A percentile compares a stretch with the other conserved stretches of the same genome.
phyloP scores from a whole-genome alignment of 1,140 invertebrate species.

The Zeugodacus cucurbitae region DNA sequence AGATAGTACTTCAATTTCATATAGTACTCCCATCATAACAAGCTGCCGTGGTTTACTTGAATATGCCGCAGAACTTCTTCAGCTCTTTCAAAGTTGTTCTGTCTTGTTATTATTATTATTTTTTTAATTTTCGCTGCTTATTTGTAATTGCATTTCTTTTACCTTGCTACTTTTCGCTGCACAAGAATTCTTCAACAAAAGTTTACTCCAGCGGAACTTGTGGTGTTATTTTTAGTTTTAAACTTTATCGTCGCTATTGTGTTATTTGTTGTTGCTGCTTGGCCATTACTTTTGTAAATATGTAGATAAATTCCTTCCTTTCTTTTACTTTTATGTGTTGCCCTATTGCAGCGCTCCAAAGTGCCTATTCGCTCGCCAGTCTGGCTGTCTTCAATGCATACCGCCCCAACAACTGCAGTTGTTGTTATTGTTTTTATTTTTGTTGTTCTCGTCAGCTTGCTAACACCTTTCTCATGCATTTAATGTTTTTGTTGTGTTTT shows the following conservation, averaged over 20 bases:
- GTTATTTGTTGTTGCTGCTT: not conserved
- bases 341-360: not conserved
- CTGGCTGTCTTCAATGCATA: not conserved
- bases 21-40: not conserved
- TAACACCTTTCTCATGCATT: not conserved
- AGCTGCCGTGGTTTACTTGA: slow-evolving; percentile 27
- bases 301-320: not conserved
- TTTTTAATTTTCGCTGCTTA: not conserved
- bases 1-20: not conserved
- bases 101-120: not conserved
- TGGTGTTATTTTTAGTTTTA: slow-evolving; percentile 28
- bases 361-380: not conserved
- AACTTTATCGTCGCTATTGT: not conserved
- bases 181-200: not conserved
- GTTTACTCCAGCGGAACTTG: slow-evolving; percentile 31
- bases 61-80: not conserved
- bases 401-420: not conserved
- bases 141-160: not conserved
- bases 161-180: not conserved
- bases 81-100: not conserved
- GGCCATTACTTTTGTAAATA: not conserved
- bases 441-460: not conserved
- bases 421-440: not conserved
- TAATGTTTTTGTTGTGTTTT: not conserved
- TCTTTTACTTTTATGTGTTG: slow-evolving; percentile 5